These are phyloP conservation scores for Suricata suricatta DNA, from an alignment of 2,113 vertebrate genomes.

Conservation along the genomic window DNA sequence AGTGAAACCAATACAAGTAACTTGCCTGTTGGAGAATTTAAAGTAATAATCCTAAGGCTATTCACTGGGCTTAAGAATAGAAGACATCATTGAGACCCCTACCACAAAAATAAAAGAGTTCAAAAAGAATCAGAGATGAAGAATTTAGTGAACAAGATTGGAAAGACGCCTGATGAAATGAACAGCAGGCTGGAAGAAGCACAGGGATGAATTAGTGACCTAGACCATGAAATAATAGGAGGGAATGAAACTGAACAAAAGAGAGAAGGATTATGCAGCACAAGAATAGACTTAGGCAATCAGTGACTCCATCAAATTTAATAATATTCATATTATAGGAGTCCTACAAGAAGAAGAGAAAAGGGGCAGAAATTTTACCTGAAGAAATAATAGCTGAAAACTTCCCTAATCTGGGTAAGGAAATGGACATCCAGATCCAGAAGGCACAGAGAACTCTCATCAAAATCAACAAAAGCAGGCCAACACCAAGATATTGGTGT, in stretches of 20 bases:
- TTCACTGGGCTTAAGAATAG: neutral
- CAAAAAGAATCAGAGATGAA: neutral
- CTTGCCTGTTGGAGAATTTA: neutral
- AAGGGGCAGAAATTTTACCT: neutral
- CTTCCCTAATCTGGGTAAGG: neutral
- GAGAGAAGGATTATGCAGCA: neutral
- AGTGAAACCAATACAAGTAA: neutral
- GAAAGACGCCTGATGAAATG: neutral
- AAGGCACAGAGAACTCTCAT: neutral
- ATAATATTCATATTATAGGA: neutral
- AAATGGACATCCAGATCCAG: neutral
- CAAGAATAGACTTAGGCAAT: neutral
- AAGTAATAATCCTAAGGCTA: neutral
- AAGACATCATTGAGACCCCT: neutral
- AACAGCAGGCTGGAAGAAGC: neutral
- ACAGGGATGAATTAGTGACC: neutral
- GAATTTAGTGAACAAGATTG: neutral
- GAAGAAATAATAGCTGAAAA: neutral
- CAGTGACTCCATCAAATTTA: neutral
- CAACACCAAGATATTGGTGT: neutral
- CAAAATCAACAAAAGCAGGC: neutral
- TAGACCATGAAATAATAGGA: neutral
- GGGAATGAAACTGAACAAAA: neutral
- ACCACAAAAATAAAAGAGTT: neutral
- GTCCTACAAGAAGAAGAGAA: neutral